These are phyloP conservation scores for Dicycla oo DNA, from an alignment of 2,888 invertebrate genomes.

Conservation along the genomic window DNA sequence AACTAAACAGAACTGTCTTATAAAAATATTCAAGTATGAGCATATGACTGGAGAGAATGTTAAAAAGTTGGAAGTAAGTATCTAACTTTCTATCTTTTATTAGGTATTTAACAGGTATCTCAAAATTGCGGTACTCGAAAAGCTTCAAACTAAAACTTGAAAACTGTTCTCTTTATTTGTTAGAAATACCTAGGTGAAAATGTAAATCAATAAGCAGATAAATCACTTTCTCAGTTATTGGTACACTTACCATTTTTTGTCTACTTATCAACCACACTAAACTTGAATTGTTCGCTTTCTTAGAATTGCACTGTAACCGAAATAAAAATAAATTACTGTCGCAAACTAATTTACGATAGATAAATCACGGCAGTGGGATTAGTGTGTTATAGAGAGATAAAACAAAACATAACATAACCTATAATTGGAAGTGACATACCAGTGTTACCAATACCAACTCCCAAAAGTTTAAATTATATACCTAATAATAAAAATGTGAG, in stretches of 20 bases:
- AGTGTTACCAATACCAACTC: no score
- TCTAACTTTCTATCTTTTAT: neutral
- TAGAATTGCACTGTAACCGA: neutral
- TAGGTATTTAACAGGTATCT: neutral
- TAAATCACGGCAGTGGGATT: neutral
- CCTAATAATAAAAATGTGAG: no score
- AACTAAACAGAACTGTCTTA: neutral
- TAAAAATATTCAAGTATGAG: neutral
- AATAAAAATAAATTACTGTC: slow-evolving; percentile 7
- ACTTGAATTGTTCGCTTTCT: neutral
- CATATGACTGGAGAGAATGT: neutral
- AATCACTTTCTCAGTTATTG: neutral
- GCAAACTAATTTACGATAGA: neutral
- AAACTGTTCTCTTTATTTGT: no score
- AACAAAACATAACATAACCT: neutral
- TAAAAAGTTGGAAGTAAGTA: neutral
- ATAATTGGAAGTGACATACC: no score
- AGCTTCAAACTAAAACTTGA: neutral
- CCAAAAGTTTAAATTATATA: no score
- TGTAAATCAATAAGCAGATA: neutral
- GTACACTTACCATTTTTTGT: slow-evolving; percentile 39
- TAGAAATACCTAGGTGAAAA: neutral
- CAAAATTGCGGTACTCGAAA: neutral
- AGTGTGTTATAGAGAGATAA: neutral
- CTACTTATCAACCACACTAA: slow-evolving; percentile 1